A percentile compares a stretch with the other conserved stretches of the same genome.
Conservation (phyloP, 2,888 invertebrate species). For the Diogma glabrata region DNA sequence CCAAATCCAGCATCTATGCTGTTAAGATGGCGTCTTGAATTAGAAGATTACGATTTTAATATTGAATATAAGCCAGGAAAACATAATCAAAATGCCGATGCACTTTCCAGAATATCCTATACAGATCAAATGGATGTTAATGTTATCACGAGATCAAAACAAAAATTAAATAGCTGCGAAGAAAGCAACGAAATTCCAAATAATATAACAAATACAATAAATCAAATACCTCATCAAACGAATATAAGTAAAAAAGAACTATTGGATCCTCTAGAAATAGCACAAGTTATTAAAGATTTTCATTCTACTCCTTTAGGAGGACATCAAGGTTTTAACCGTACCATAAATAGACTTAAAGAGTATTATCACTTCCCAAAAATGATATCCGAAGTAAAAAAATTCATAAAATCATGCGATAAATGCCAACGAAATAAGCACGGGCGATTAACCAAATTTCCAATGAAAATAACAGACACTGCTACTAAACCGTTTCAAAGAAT, state of each 20-base stretch:
- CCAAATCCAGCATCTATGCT: neutral
- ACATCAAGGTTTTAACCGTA: constrained; percentile 18
- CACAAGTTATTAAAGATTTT: constrained; percentile 8
- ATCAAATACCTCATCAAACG: neutral
- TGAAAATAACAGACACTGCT: constrained; percentile 26
- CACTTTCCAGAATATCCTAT: constrained; percentile 10
- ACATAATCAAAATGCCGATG: neutral
- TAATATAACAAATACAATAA: neutral
- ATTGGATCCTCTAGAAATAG: neutral
- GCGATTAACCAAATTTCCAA: constrained; percentile 20
- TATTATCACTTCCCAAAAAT: constrained; percentile 21
- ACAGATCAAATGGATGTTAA: too few species aligned
- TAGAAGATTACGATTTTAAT: neutral
- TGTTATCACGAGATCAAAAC: neutral
- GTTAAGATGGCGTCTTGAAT: constrained; percentile 6
- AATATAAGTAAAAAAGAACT: neutral
- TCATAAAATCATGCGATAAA: constrained; percentile 21
- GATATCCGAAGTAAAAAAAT: constrained; percentile 17
- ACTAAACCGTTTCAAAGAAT: constrained; percentile 22
- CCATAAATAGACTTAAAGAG: constrained; percentile 15
- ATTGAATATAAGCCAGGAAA: neutral
- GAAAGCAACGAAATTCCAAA: neutral
- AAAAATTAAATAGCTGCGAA: neutral
- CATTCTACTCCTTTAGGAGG: constrained; percentile 12
- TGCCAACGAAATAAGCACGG: constrained; percentile 27